Evolutionary conservation across 2,797 vertebrate species (phyloP).

Genomic region (Columba guinea): DNA sequence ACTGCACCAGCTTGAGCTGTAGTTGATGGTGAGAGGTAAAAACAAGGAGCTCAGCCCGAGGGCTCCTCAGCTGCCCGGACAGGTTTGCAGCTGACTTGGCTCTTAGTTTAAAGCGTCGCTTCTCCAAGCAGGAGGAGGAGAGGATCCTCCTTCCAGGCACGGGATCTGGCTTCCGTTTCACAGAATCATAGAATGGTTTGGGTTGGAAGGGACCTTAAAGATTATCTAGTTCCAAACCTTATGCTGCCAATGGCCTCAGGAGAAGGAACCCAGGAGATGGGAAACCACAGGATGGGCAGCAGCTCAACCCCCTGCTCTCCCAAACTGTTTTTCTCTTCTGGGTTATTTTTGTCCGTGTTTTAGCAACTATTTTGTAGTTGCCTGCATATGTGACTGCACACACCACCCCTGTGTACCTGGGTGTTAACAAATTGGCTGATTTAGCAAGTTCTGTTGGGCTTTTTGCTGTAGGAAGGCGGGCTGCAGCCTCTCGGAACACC

Average conservation of each 20-base stretch:
- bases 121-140: neutral
- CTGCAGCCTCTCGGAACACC: neutral
- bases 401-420: neutral
- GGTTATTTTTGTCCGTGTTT: accelerated
- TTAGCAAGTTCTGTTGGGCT: neutral
- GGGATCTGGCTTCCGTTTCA: neutral
- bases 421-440: neutral
- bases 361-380: neutral
- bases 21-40: neutral
- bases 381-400: neutral
- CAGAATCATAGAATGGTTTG: no score
- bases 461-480: neutral
- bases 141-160: neutral
- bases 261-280: neutral
- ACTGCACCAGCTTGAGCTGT: accelerated
- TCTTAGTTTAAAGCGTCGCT: neutral
- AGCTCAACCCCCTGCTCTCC: neutral
- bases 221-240: no score
- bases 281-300: neutral
- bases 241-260: no score
- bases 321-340: neutral
- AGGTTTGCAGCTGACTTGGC: neutral
- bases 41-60: neutral
- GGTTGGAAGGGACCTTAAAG: no score
- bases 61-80: neutral